phyloP scores from a whole-genome alignment of 2,888 invertebrate species.

The Cremastinae sp. region DNA sequence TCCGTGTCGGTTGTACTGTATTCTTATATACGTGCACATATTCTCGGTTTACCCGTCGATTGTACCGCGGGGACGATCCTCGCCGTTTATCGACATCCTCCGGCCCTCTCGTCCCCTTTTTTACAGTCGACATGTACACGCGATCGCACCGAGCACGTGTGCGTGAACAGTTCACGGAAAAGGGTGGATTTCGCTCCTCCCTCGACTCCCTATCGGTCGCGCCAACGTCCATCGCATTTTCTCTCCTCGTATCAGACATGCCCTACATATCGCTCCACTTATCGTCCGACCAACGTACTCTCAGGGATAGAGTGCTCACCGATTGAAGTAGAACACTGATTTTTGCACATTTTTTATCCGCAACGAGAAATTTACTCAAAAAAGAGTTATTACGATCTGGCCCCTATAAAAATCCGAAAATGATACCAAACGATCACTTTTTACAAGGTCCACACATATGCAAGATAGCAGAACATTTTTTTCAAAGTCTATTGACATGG shows the following conservation, averaged over 20 bases:
- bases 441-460: too few species aligned
- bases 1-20: slow-evolving; percentile 6
- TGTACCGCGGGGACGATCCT: slow-evolving; percentile 41
- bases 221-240: slow-evolving; percentile 55
- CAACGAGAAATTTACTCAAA: too few species aligned
- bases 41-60: slow-evolving; percentile 39
- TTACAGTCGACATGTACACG: not conserved
- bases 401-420: too few species aligned
- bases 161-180: slow-evolving; percentile 4
- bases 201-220: slow-evolving; percentile 50
- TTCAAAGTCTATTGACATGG: too few species aligned
- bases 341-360: too few species aligned
- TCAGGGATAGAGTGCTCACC: too few species aligned
- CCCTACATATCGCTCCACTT: slow-evolving; percentile 43
- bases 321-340: too few species aligned
- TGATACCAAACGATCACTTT: too few species aligned
- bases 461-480: too few species aligned
- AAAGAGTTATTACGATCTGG: too few species aligned
- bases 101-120: slow-evolving; percentile 26
- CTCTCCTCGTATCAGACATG: slow-evolving; percentile 49
- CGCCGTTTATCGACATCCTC: slow-evolving; percentile 56
- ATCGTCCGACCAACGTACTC: slow-evolving; percentile 28
- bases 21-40: not conserved
- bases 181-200: slow-evolving; percentile 21
- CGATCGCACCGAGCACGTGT: slow-evolving; percentile 15